Percentiles rank a stretch among this genome's conserved stretches.
These are phyloP conservation scores for Perithous albicinctus DNA, from an alignment of 2,888 invertebrate species.

Conservation along the genomic window DNA sequence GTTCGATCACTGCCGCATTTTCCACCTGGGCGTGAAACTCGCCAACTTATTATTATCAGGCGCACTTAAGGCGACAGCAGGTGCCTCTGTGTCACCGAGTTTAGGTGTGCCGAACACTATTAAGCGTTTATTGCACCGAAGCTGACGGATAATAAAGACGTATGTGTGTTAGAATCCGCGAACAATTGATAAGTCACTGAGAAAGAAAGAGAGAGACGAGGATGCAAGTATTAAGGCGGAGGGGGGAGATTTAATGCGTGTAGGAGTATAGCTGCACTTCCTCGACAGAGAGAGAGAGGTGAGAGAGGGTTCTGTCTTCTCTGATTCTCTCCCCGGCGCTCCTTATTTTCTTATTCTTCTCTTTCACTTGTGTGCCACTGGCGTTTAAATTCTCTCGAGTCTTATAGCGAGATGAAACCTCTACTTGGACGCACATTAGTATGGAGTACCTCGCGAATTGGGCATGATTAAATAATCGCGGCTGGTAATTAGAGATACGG, in stretches of 20 bases:
- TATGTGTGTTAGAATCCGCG: slow-evolving; percentile 26
- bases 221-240: slow-evolving; percentile 18
- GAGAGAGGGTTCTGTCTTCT: background rate
- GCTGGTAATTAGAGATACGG: slow-evolving; percentile 71
- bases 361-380: slow-evolving; percentile 35
- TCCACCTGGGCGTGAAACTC: slow-evolving; percentile 64
- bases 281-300: slow-evolving; percentile 4
- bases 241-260: slow-evolving; percentile 21
- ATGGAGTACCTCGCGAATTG: slow-evolving; percentile 76
- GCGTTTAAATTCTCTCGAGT: background rate
- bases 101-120: background rate
- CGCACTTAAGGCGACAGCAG: background rate
- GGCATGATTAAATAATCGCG: slow-evolving; percentile 79
- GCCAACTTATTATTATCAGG: slow-evolving; percentile 35
- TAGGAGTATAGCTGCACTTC: slow-evolving; percentile 44
- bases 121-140: background rate
- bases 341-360: slow-evolving; percentile 23
- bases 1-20: slow-evolving; percentile 58
- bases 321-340: slow-evolving; percentile 43
- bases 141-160: background rate
- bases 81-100: slow-evolving; percentile 44
- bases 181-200: slow-evolving; percentile 58
- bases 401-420: too few relatives aligned
- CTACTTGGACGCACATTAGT: slow-evolving; percentile 58
- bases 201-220: slow-evolving; percentile 1